These are phyloP conservation scores for Anaspis maculata DNA, from an alignment of 2,888 invertebrate species.

Conservation along the genomic window DNA sequence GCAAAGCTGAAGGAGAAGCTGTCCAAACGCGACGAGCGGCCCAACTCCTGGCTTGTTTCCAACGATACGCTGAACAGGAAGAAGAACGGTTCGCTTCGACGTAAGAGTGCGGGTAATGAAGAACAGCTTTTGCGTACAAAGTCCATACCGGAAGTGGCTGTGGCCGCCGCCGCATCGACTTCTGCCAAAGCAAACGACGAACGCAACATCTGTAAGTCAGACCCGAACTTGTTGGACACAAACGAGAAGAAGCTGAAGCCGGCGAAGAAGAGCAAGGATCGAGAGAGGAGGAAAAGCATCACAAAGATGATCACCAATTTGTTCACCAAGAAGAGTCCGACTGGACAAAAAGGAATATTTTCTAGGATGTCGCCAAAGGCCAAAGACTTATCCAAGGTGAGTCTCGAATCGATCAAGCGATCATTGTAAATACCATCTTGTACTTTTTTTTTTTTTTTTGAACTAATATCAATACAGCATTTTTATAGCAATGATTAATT, in stretches of 20 bases:
- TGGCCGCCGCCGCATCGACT: background rate
- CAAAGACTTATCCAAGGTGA: conserved; percentile 58
- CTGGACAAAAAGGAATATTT: conserved; percentile 41
- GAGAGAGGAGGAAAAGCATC: conserved; percentile 70
- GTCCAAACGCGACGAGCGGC: conserved; percentile 27
- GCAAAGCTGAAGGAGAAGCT: conserved; percentile 46
- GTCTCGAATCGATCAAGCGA: too few relatives aligned
- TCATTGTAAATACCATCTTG: too few relatives aligned
- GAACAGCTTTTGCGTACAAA: conserved; percentile 24
- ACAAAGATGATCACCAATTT: conserved; percentile 79
- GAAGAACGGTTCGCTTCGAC: conserved; percentile 29
- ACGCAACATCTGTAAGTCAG: conserved; percentile 36
- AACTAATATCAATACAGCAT: too few relatives aligned
- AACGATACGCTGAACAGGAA: conserved; percentile 35
- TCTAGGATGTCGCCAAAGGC: conserved; percentile 54
- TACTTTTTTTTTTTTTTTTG: too few relatives aligned
- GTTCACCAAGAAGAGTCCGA: conserved; percentile 59
- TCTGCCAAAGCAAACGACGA: conserved; percentile 5
- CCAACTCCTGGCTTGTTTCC: conserved; percentile 32
- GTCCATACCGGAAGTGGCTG: conserved; percentile 30
- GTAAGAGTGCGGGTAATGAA: conserved; percentile 31
- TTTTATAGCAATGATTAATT: too few relatives aligned
- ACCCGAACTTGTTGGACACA: conserved; percentile 36
- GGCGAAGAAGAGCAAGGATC: conserved; percentile 51
- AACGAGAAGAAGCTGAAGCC: conserved; percentile 32